phyloP scores from a whole-genome alignment of 2,888 invertebrate species.

The Auanema sp. region DNA sequence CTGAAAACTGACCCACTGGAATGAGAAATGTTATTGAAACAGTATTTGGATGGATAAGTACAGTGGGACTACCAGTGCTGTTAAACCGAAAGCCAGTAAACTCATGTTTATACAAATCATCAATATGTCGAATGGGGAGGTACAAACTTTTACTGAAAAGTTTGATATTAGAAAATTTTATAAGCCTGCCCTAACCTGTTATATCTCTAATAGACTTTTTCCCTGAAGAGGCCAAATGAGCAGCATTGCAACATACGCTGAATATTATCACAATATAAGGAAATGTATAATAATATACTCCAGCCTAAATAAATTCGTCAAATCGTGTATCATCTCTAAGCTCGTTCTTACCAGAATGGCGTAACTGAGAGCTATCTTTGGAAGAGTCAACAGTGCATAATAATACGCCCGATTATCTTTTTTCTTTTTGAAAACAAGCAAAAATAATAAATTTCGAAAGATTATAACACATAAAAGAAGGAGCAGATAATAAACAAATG shows the following conservation, averaged over 20 bases:
- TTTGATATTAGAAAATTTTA: neutral
- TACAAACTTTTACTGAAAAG: constrained; percentile 24
- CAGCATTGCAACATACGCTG: constrained; percentile 42
- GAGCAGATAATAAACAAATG: constrained; percentile 20
- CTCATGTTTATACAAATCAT: constrained; percentile 41
- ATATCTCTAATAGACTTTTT: constrained; percentile 38
- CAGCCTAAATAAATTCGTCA: constrained; percentile 44
- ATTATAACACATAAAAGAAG: constrained; percentile 40
- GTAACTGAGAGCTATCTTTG: constrained; percentile 49
- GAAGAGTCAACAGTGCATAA: constrained; percentile 50
- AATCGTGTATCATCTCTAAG: constrained; percentile 5
- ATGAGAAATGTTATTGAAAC: neutral
- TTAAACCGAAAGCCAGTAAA: constrained; percentile 34
- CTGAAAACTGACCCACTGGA: constrained; percentile 11
- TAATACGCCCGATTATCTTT: constrained; percentile 45
- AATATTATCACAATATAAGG: constrained; percentile 45
- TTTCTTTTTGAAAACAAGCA: constrained; percentile 23
- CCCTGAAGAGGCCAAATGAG: constrained; percentile 49
- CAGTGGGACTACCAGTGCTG: constrained; percentile 32
- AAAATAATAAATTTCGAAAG: constrained; percentile 47
- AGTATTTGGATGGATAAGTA: constrained; percentile 13
- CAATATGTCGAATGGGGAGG: constrained; percentile 36
- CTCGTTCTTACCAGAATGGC: constrained; percentile 38
- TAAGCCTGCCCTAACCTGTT: constrained; percentile 27
- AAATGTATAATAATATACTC: constrained; percentile 50